Percentiles rank a stretch among this genome's conserved stretches.
Conservation (phyloP, 1,140 invertebrate species). For the Augochlora pura region DNA sequence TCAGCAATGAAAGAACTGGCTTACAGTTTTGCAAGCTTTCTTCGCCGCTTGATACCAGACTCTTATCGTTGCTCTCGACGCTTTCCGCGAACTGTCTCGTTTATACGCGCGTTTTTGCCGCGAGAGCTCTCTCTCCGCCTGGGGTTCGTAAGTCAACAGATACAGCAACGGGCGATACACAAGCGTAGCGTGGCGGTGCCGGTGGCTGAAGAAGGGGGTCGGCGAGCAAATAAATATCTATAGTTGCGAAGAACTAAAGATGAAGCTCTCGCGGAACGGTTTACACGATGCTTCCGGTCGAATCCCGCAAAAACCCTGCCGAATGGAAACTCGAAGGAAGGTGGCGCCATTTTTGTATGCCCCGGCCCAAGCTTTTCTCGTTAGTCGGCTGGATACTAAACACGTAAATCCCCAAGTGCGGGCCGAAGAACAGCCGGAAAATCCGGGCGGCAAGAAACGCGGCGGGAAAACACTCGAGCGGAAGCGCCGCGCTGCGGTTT, state of each 20-base stretch:
- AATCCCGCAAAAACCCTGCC: not conserved
- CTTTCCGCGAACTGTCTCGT: conserved; percentile 9
- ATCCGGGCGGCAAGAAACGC: too few relatives aligned
- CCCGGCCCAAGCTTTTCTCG: too few relatives aligned
- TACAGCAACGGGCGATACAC: not conserved
- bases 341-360: not conserved
- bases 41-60: not conserved
- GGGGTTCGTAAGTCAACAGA: not conserved
- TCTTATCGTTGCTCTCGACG: rapidly evolving
- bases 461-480: not conserved
- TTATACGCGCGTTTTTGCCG: not conserved
- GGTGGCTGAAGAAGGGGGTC: not conserved
- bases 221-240: conserved; percentile 8
- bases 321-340: not conserved
- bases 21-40: not conserved
- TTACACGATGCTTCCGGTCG: not conserved
- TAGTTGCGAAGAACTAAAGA: conserved; percentile 9
- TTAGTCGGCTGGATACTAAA: too few relatives aligned
- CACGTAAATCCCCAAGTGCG: too few relatives aligned
- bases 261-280: not conserved
- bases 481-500: not conserved
- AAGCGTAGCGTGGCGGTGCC: too few relatives aligned
- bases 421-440: too few relatives aligned
- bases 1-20: not conserved
- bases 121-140: not conserved